Evolutionary conservation across 2,888 invertebrate species (phyloP), one percentile per base, ranked within the genome.

Genomic region (Sinopyrophorus schimmeli): DNA sequence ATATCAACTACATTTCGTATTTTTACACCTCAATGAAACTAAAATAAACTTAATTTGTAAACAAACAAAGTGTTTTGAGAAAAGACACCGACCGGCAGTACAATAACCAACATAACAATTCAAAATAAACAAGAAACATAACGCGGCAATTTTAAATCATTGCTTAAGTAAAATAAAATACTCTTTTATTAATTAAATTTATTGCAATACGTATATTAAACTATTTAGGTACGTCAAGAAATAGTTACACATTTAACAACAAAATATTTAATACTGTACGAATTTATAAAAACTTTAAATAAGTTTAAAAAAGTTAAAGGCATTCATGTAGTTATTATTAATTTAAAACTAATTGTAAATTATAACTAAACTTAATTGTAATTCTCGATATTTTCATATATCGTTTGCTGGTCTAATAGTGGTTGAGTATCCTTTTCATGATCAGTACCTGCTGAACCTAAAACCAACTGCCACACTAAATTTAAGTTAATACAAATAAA

Each of bases 391-490:
- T n/a, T n/a, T n/a, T n/a, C n/a, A n/a, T n/a, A n/a, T n/a, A n/a
- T n/a, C n/a, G n/a, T n/a, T n/a, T n/a, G n/a, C n/a, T 42, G 20
- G 10, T 46, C 42, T 12, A 50, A 26, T 35, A 50, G 23, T 7
- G 44, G 50, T 11, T 28, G 9, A 5, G 21, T 17, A 17, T 50
- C 50, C 24, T 31, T 17, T 23, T 21, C 32, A 20, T 12, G 7
- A 9, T 35, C 35, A 5, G 14, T 23, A 42, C 30, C 27, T 14
- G 30, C 27, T 9, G 32, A 5, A 49, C 43, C 49, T 49, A 49
- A 49, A 49, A 49, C 38, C 49, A 49, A 49, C 49, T 48, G 14
- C 42, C 12, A 41, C 30, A 20, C 41, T 48, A 24, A 48, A 14
- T 38, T 16, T 18, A 48, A 14, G 18, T 2, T 31, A 26, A 28